Conservation (phyloP, 2,797 vertebrate genomes). For the Alectoris magna region DNA sequence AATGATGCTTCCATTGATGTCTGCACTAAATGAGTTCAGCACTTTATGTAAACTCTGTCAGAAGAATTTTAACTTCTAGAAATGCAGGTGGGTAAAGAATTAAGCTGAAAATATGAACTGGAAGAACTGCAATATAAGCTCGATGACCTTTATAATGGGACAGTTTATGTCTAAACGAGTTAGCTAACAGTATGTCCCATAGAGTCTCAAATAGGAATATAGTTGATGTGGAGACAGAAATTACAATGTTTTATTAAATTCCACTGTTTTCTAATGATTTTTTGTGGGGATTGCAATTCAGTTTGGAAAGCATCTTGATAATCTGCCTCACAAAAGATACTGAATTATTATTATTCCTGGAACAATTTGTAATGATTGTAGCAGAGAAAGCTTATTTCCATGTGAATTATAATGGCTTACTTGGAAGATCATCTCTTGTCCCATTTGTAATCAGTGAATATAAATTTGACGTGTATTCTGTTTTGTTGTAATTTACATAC, state of each 20-base stretch:
- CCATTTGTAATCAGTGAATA: neutral
- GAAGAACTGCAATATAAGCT: neutral
- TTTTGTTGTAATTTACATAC: neutral
- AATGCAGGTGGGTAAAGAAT: neutral
- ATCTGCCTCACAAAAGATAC: rapidly evolving
- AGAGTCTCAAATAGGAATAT: neutral
- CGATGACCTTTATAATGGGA: neutral
- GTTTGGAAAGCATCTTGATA: constrained; percentile 2
- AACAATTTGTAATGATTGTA: neutral
- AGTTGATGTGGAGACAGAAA: constrained; percentile 9
- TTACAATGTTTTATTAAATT: neutral
- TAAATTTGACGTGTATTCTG: neutral
- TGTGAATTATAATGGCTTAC: neutral
- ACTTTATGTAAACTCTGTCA: neutral
- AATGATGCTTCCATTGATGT: neutral
- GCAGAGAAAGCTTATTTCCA: neutral
- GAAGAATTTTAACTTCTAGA: neutral
- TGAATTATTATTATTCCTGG: neutral
- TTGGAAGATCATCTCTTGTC: neutral
- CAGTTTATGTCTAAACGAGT: neutral
- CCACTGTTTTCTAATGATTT: neutral
- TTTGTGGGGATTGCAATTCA: neutral
- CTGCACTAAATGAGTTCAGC: neutral
- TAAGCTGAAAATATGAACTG: neutral
- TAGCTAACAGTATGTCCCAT: neutral